Evolutionary conservation across 1,140 invertebrate genomes (phyloP).

Genomic region (Globodera ellingtonae): DNA sequence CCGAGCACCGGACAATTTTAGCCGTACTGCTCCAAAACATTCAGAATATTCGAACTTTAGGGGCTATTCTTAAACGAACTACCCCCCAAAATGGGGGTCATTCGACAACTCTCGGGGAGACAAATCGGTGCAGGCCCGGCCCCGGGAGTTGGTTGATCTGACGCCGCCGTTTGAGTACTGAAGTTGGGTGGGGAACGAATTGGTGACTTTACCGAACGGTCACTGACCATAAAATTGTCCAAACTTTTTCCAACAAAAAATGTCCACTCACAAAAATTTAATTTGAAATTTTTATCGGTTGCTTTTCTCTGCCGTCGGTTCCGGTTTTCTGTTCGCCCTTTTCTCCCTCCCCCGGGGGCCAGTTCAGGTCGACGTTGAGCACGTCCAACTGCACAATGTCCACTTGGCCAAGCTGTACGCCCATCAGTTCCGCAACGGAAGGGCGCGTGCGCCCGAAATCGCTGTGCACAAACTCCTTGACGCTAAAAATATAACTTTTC

Average conservation of each 20-base stretch:
- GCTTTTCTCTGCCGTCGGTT: background rate
- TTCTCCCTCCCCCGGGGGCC: conserved; percentile 51
- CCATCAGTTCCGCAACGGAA: conserved; percentile 66
- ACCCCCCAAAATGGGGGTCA: too few species aligned
- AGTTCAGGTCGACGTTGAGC: conserved; percentile 65
- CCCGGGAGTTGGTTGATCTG: too few species aligned
- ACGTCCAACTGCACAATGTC: conserved; percentile 70
- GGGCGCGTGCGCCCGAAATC: conserved; percentile 69
- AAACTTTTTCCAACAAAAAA: background rate
- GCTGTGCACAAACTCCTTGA: conserved; percentile 68
- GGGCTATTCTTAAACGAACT: too few species aligned
- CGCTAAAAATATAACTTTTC: conserved; percentile 17
- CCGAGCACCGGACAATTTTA: too few species aligned
- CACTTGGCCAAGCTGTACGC: conserved; percentile 62
- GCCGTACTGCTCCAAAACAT: too few species aligned
- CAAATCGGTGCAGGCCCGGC: too few species aligned
- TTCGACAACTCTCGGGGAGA: too few species aligned
- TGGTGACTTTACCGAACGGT: background rate
- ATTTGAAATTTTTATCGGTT: background rate
- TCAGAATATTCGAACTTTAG: too few species aligned
- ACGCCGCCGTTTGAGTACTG: too few species aligned
- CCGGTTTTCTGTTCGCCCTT: background rate
- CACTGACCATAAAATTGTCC: background rate
- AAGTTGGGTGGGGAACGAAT: too few species aligned
- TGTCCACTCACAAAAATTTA: background rate